Evolutionary conservation across 2,113 vertebrate species (phyloP), one percentile per base, ranked within the genome.

Genomic region (Rhinichthys klamathensis): DNA sequence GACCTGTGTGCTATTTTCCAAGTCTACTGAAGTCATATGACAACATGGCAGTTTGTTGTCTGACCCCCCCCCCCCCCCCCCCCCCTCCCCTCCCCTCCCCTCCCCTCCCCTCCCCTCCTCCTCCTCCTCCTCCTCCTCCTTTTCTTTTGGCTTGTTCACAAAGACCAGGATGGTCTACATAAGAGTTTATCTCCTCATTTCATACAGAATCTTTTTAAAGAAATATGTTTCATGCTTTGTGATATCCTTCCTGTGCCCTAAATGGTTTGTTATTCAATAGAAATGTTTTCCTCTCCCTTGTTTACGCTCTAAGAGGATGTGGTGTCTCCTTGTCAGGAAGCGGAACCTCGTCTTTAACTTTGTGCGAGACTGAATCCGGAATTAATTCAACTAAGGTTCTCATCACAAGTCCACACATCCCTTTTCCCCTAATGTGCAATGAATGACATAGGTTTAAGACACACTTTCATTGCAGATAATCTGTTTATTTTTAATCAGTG

Each of bases 391-490:
- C 51, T 44, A 16, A 78, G 32, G 80, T 67, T 80, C 41, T 32
- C 23, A 10, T 15, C 44, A 58, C 23, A 79, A 79, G 46, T 69
- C 63, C 49, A 72, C 49, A 72, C 46, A n/a, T 56, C 46, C 41
- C n/a, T 49, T 65, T 44, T 77, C 25, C 1, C 72, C 21, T 49
- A 51, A 76, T 82, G 83, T 86, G 76, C 25, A 84, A 35, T 72
- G 80, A 76, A 25, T 72, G 74, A 83, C 9, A 65, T 58, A 44
- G 16, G 46, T 75, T 73, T 49, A 76, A 80, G 27, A 32, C 30
- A 60, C 16, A 80, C 27, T 72, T 85, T 56, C 51, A 46, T 32
- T 76, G 30, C 38, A 65, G 49, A 75, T 80, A 35, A 70, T 75
- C 32, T 35, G 35, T 46, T 79, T 54, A 51, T 2, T 70, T 76